Conservation (phyloP, 2,797 vertebrate genomes). For the Cryptoblepharus egeriae region DNA sequence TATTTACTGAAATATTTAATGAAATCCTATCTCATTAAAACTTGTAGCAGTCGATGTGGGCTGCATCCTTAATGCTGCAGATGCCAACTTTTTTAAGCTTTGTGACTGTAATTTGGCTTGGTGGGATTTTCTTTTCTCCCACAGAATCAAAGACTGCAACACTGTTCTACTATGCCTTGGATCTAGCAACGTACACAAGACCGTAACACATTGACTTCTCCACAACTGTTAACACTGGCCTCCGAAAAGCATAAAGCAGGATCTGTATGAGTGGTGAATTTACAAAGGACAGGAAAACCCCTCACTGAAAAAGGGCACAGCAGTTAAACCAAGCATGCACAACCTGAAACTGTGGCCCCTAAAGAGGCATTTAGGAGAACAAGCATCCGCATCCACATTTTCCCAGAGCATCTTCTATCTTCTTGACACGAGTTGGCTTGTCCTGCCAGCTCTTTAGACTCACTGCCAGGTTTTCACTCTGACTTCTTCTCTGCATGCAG, state of each 20-base stretch:
- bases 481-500: constrained; percentile 58
- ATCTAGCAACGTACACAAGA: constrained; percentile 47
- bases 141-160: constrained; percentile 51
- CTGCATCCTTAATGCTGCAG: background rate
- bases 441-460: constrained; percentile 61
- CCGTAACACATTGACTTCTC: constrained; percentile 67
- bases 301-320: constrained; percentile 46
- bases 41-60: background rate
- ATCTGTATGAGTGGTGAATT: constrained; percentile 60
- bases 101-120: constrained; percentile 36
- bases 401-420: constrained; percentile 61
- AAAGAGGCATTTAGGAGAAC: constrained; percentile 56
- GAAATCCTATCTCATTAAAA: background rate
- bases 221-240: constrained; percentile 63
- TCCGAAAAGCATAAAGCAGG: constrained; percentile 57
- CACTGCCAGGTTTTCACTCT: constrained; percentile 65
- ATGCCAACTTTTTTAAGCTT: background rate
- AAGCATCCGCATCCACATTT: constrained; percentile 54
- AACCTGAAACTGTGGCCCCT: constrained; percentile 43
- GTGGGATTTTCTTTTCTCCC: constrained; percentile 45
- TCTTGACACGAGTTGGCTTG: constrained; percentile 72
- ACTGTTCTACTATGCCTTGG: constrained; percentile 23
- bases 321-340: constrained; percentile 47
- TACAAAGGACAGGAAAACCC: constrained; percentile 61
- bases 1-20: background rate